Percentiles rank a stretch among this genome's conserved stretches.
phyloP scores from a whole-genome alignment of 1,140 invertebrate genomes.

The Charaxes varanes region DNA sequence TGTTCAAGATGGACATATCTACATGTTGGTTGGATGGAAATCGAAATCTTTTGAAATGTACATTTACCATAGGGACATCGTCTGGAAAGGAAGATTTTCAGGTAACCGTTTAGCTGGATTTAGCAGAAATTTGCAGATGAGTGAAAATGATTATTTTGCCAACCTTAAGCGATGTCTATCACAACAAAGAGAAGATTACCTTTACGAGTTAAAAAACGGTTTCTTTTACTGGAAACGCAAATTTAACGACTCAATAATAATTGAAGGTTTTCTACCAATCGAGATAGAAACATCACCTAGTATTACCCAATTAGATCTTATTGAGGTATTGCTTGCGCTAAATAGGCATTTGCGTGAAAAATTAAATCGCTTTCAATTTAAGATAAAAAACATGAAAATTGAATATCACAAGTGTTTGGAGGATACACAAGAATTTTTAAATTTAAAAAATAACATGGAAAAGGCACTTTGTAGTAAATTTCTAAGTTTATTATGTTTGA shows the following conservation, averaged over 20 bases:
- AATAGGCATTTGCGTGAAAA: constrained; percentile 40
- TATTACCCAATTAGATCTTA: constrained; percentile 27
- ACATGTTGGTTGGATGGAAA: constrained; percentile 47
- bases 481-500: constrained; percentile 35
- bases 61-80: constrained; percentile 34
- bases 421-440: constrained; percentile 53
- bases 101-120: constrained; percentile 37
- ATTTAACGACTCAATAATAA: constrained; percentile 30
- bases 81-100: constrained; percentile 55
- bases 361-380: constrained; percentile 23
- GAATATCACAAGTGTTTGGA: constrained; percentile 45
- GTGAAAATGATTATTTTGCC: constrained; percentile 33
- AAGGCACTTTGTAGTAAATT: constrained; percentile 47
- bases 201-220: constrained; percentile 50
- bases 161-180: constrained; percentile 35
- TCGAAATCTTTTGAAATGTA: constrained; percentile 44
- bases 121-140: constrained; percentile 44
- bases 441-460: constrained; percentile 54
- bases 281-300: constrained; percentile 31
- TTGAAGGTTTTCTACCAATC: constrained; percentile 52
- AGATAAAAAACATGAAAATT: constrained; percentile 29
- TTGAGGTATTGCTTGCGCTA: constrained; percentile 34
- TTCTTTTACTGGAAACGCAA: constrained; percentile 58
- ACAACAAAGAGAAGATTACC: constrained; percentile 36
- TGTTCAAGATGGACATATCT: constrained; percentile 25